phyloP scores from a whole-genome alignment of 1,140 invertebrate species.

The Cydia fagiglandana region DNA sequence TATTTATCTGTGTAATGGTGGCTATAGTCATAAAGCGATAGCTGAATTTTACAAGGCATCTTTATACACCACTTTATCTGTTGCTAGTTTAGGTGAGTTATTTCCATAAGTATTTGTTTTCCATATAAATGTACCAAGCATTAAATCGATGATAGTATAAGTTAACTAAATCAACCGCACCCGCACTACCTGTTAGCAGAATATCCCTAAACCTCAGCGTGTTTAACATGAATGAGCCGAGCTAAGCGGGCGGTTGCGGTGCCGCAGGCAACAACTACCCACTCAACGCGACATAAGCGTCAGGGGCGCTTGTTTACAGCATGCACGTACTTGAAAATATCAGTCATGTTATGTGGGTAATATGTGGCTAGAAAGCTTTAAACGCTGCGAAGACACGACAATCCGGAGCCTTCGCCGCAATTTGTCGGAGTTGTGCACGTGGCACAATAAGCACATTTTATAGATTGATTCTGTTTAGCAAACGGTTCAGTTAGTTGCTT shows the following conservation, averaged over 20 bases:
- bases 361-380: conserved; percentile 33
- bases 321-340: conserved; percentile 26
- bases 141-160: neutral
- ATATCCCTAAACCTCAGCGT: conserved; percentile 9
- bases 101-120: too few species aligned
- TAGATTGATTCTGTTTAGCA: too few species aligned
- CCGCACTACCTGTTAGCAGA: neutral
- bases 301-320: conserved; percentile 30
- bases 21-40: too few species aligned
- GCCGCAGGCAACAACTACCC: conserved; percentile 27
- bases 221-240: conserved; percentile 18
- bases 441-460: conserved; percentile 31
- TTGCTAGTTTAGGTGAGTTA: too few species aligned
- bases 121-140: too few species aligned
- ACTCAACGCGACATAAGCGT: conserved; percentile 24
- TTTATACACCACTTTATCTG: too few species aligned
- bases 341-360: conserved; percentile 30
- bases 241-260: neutral
- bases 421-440: conserved; percentile 33
- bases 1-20: too few species aligned
- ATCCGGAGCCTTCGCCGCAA: conserved; percentile 38
- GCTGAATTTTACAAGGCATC: too few species aligned
- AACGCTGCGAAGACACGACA: conserved; percentile 39
- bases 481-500: too few species aligned
- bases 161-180: conserved; percentile 5